phyloP scores from a whole-genome alignment of 2,888 invertebrate species.

The Eremobia ochroleuca region DNA sequence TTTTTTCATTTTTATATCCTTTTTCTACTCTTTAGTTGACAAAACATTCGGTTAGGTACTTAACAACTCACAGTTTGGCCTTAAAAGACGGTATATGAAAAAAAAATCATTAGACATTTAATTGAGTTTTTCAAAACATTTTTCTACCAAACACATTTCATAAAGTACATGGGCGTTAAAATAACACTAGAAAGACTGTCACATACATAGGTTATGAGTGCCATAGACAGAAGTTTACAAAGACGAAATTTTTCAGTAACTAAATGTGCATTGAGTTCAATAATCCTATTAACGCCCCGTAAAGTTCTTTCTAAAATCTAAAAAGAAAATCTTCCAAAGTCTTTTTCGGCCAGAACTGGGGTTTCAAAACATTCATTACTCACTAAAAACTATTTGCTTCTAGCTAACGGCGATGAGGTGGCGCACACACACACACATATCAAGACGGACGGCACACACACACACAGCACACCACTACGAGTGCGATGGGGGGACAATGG shows the following conservation, averaged over 20 bases:
- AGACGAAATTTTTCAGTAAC: background rate
- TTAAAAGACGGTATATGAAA: conserved; percentile 35
- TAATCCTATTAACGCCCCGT: background rate
- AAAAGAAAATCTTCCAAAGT: conserved; percentile 15
- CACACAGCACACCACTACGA: conserved; percentile 87
- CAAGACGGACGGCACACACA: conserved; percentile 89
- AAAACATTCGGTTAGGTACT: conserved; percentile 60
- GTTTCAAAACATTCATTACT: conserved; percentile 78
- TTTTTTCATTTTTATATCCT: conserved; percentile 46
- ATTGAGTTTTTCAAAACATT: background rate
- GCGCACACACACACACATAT: conserved; percentile 89
- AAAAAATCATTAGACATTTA: background rate
- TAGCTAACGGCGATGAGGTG: conserved; percentile 88
- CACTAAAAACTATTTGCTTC: conserved; percentile 88
- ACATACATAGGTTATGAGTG: background rate
- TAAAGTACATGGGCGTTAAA: background rate
- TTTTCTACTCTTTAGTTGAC: conserved; percentile 66
- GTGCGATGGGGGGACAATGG: conserved; percentile 77
- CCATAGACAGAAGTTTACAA: background rate
- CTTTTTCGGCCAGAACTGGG: conserved; percentile 61
- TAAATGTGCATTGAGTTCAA: background rate
- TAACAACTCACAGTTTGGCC: conserved; percentile 55
- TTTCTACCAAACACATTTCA: background rate
- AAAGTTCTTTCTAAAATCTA: background rate
- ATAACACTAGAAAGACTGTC: background rate